Conservation (phyloP, 2,113 vertebrate genomes). For the Psammodynastes pulverulentus region DNA sequence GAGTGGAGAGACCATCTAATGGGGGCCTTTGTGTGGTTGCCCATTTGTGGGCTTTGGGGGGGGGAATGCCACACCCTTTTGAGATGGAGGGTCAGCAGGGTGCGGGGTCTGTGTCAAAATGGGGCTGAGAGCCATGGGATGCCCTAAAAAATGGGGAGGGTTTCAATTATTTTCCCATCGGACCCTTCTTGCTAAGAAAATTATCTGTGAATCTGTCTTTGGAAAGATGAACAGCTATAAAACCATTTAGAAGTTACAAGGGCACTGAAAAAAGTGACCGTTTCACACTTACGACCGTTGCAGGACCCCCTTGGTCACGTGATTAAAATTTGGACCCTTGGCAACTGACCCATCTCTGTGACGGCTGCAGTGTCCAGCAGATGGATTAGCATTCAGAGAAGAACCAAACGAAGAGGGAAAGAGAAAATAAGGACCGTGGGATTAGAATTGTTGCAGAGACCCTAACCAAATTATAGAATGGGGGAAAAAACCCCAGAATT, state of each 20-base stretch:
- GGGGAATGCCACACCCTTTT: background rate
- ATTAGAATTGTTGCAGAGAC: background rate
- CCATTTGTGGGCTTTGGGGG: background rate
- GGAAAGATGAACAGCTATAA: too few species aligned
- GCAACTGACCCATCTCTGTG: too few species aligned
- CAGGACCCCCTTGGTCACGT: too few species aligned
- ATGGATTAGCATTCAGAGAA: background rate
- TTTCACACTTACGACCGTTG: too few species aligned
- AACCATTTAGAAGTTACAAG: too few species aligned
- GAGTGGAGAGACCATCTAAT: background rate
- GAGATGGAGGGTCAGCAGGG: background rate
- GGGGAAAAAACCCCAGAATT: background rate
- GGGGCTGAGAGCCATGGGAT: background rate
- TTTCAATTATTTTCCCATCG: too few species aligned
- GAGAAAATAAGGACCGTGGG: background rate
- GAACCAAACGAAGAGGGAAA: background rate
- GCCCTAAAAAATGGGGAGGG: background rate
- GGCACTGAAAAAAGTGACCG: too few species aligned
- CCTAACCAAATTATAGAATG: background rate
- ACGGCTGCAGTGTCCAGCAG: background rate
- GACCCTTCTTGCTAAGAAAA: too few species aligned
- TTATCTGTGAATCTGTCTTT: too few species aligned
- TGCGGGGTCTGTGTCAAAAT: background rate
- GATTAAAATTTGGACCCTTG: too few species aligned
- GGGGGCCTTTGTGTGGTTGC: background rate